Evolutionary conservation across 2,113 vertebrate species (phyloP), one percentile per base, ranked within the genome.

Genomic region (Python bivittatus): DNA sequence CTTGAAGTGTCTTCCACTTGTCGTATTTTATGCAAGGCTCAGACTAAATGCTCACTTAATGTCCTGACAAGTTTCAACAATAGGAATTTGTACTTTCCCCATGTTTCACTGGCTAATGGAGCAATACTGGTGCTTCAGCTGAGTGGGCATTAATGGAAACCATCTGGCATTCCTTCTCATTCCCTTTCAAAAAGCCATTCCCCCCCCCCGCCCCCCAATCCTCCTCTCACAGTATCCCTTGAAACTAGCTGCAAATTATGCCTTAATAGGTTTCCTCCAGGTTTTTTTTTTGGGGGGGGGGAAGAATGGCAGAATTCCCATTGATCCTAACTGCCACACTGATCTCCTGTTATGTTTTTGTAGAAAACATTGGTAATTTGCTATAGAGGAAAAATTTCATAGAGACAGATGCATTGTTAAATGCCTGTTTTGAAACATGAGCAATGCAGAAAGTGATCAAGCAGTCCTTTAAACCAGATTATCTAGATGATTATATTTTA

Each of bases 51-150:
- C 48, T 53, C 88, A 44, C 57, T 79, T 88, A 58, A 88, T 64
- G 79, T 52, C 89, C 83, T 68, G 83, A 84, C 94, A 90, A 88
- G 48, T 83, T 53, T 72, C 2, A 95, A 93, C 8, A 64, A 86
- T 60, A 86, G 56, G 92, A 57, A 95, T 93, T 88, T 93, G 91
- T 92, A 42, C 89, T 95, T 90, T 61, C 89, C 60, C 95, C 33
- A 88, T 60, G 93, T 85, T 95, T 92, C 42, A 88, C 86, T 90
- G 91, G 88, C 68, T 84, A 85, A 38, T 64, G 60, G 15, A 88
- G 3, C 11, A 90, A 15, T 61, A 53, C 23, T 90, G 93, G 85
- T 94, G 57, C 92, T 93, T 93, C 90, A 87, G 52, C 23, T 25
- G 93, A 93, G 85, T 90, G 94, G 95, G 92, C 92, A 90, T 60